Conservation (phyloP, 1,140 invertebrate genomes). For the Papilio machaon region DNA sequence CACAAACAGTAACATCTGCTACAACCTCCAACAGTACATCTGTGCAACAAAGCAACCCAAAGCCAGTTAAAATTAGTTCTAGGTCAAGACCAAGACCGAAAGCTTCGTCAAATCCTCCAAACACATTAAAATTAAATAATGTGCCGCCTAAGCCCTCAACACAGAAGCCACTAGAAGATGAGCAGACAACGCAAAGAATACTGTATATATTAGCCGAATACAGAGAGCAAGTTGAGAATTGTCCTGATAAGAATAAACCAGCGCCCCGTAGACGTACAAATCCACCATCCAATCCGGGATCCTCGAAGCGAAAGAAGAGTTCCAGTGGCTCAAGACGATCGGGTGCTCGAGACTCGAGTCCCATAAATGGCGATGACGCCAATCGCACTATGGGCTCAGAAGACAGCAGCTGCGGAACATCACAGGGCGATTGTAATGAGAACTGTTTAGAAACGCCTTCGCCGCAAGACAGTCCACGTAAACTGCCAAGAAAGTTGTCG, state of each 20-base stretch:
- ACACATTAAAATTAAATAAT: constrained; percentile 85
- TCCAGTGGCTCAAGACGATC: constrained; percentile 81
- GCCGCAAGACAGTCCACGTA: constrained; percentile 79
- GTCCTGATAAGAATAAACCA: constrained; percentile 91
- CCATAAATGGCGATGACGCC: constrained; percentile 84
- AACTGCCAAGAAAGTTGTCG: constrained; percentile 74
- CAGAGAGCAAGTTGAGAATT: constrained; percentile 90
- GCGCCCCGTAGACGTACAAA: constrained; percentile 88
- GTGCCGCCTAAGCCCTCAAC: constrained; percentile 86
- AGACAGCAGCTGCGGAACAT: constrained; percentile 86
- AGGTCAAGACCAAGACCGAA: constrained; percentile 82
- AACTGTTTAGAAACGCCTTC: constrained; percentile 75
- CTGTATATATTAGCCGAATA: constrained; percentile 91
- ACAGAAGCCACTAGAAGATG: constrained; percentile 91
- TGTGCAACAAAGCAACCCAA: constrained; percentile 53
- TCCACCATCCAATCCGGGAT: constrained; percentile 87
- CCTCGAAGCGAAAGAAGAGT: constrained; percentile 88
- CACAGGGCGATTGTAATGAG: constrained; percentile 81
- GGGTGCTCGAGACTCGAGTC: constrained; percentile 82
- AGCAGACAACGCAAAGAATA: constrained; percentile 90
- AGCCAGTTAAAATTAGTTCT: constrained; percentile 73
- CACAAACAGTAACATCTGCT: constrained; percentile 74
- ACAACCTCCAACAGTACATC: constrained; percentile 74
- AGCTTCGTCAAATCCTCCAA: constrained; percentile 82
- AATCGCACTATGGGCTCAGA: constrained; percentile 87